Evolutionary conservation across 1,140 invertebrate species (phyloP).

Genomic region (Halyomorpha halys): DNA sequence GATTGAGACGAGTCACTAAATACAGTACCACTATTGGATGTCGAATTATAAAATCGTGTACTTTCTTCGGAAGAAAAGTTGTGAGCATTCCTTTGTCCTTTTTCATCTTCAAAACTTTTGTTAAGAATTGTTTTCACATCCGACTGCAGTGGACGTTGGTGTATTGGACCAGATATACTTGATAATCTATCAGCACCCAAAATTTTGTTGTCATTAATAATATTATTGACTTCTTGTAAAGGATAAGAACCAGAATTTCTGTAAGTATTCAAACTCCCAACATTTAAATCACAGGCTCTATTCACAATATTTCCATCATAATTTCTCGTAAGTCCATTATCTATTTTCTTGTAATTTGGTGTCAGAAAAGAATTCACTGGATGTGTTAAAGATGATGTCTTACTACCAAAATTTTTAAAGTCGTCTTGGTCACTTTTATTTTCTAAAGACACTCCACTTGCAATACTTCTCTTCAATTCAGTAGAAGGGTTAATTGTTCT

Average conservation of each 20-base stretch:
- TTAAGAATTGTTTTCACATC: not conserved
- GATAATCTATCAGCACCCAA: too few relatives aligned
- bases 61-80: too few relatives aligned
- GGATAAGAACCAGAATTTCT: not conserved
- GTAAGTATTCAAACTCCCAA: not conserved
- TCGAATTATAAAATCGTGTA: too few relatives aligned
- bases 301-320: not conserved
- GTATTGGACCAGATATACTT: too few relatives aligned
- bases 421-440: not conserved
- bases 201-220: not conserved
- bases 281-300: not conserved
- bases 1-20: slow-evolving; percentile 2
- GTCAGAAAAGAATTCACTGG: slow-evolving; percentile 7
- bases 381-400: slow-evolving; percentile 1
- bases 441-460: not conserved
- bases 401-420: not conserved
- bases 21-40: too few relatives aligned
- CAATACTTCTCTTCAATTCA: not conserved
- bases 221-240: slow-evolving; percentile 1
- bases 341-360: not conserved
- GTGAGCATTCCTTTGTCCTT: too few relatives aligned
- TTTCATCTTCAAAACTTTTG: slow-evolving; percentile 9
- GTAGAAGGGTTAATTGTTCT: not conserved
- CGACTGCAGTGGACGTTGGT: not conserved
- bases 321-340: not conserved